Conservation (phyloP, 2,113 vertebrate genomes). For the Carettochelys insculpta region DNA sequence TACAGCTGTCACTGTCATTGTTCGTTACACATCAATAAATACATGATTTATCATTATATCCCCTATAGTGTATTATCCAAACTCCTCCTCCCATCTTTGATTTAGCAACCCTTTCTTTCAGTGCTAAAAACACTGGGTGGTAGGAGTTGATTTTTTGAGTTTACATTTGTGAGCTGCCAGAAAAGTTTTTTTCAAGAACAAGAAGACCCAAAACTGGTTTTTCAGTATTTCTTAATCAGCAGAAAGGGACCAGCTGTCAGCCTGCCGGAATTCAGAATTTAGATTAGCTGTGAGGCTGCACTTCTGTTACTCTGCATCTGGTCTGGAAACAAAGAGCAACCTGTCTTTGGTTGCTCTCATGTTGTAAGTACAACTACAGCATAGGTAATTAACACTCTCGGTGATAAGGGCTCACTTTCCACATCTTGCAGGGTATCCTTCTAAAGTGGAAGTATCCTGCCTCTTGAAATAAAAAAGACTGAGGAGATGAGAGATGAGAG, state of each 20-base stretch:
- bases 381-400: constrained; percentile 20
- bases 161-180: not conserved
- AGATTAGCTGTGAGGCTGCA: constrained; percentile 37
- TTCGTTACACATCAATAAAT: not conserved
- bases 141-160: not conserved
- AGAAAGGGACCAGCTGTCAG: constrained; percentile 51
- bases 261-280: constrained; percentile 38
- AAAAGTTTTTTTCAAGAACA: constrained; percentile 13
- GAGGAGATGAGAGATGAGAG: not conserved
- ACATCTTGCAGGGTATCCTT: not conserved
- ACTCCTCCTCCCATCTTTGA: not conserved
- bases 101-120: not conserved
- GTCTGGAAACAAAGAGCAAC: constrained; percentile 45
- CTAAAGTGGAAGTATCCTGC: not conserved
- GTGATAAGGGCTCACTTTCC: not conserved
- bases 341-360: constrained; percentile 32
- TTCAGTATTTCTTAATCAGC: constrained; percentile 43
- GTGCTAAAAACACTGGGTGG: not conserved
- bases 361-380: not conserved
- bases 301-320: constrained; percentile 24
- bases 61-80: not conserved
- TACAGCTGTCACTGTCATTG: not conserved
- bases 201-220: not conserved
- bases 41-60: not conserved
- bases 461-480: not conserved